phyloP scores from a whole-genome alignment of 2,797 vertebrate genomes.

The Varecia variegata region DNA sequence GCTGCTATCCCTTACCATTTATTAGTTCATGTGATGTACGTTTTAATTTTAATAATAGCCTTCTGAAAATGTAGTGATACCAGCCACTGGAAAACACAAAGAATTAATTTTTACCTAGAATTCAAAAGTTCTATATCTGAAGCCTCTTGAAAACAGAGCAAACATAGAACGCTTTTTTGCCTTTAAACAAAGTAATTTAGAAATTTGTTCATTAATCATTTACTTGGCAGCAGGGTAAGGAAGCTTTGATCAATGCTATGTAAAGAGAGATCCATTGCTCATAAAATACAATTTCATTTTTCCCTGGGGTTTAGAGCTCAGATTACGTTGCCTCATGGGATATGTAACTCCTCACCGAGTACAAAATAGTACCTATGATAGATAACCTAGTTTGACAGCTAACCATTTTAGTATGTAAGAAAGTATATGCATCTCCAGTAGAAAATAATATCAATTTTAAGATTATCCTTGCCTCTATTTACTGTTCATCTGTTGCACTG shows the following conservation, averaged over 20 bases:
- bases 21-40: background rate
- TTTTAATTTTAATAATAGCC: slow-evolving; percentile 21
- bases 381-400: background rate
- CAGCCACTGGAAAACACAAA: background rate
- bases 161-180: background rate
- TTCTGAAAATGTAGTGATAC: background rate
- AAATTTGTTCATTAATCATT: background rate
- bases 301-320: background rate
- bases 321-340: background rate
- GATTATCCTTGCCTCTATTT: background rate
- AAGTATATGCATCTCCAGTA: background rate
- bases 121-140: background rate
- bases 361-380: background rate
- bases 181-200: background rate
- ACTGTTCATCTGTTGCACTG: background rate
- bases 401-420: background rate
- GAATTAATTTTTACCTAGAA: slow-evolving; percentile 32
- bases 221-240: background rate
- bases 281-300: background rate
- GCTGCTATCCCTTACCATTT: background rate
- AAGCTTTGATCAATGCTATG: background rate
- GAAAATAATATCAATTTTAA: background rate
- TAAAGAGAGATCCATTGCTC: background rate
- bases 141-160: slow-evolving; percentile 35
- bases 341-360: background rate